Base-by-base conservation (phyloP, 1,140 invertebrate genomes). In the Cylas formicarius region DNA sequence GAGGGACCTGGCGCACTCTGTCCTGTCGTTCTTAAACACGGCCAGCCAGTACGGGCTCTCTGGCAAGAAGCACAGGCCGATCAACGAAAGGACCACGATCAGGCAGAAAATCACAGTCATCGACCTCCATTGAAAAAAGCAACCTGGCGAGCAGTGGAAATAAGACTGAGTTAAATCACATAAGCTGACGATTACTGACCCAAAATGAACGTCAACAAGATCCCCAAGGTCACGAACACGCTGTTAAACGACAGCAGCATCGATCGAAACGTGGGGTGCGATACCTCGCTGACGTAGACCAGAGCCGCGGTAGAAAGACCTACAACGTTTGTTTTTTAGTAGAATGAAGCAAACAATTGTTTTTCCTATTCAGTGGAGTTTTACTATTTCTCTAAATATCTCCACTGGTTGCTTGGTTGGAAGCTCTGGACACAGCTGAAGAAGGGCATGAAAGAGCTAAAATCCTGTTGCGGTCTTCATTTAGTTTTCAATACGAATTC, bases 11-110 rank as follows among this genome's bases (percentile, higher is more conserved):
- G 69, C 61, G 1, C 67, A 66, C 4, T 33, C 48, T 35, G 32
- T 48, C 38, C 53, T 46, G 31, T 62, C 53, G 39, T 67, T 57
- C 37, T 61, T 62, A 53, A 75, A 73, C 36, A 55, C 65, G 1
- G 67, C 41, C 7, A 74, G 58, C 76, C 76, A 79, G 45, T 73
- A 65, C 0, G 76, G 76, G 40, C 72, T 74, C 57, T 79, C 75
- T 11, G 76, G 75, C 19, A 75, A 47, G 10, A 68, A 61, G 14
- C 66, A 60, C 4, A 74, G 45, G 56, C 31, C n/a, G 63, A 38
- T 11, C 8, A 39, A 20, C 2, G 39, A 20, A 5, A 47, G 1
- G 6, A 34, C 14, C 1, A 33, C 26, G 2, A 74, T 45, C 1
- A 58, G 48, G 19, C 66, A 57, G 44, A 69, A 72, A 13, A 69